These are phyloP conservation scores for Antigone vipio DNA, from an alignment of 2,113 vertebrate species.

Conservation along the genomic window DNA sequence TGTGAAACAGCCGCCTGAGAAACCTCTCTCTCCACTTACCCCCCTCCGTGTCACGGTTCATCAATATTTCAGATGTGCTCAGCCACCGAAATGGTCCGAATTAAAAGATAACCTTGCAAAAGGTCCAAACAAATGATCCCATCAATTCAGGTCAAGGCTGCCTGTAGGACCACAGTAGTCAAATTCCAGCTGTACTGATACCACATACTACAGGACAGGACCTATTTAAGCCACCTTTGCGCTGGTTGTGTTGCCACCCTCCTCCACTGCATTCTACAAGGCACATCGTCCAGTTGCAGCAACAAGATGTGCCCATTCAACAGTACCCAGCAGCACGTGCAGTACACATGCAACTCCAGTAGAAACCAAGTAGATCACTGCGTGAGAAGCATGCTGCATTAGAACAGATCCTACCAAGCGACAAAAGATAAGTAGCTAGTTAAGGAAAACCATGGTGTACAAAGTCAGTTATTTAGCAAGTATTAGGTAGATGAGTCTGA, in stretches of 20 bases:
- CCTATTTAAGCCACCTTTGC: background rate
- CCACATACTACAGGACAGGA: accelerated
- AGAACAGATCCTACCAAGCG: background rate
- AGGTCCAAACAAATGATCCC: background rate
- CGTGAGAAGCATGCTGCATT: background rate
- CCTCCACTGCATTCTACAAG: accelerated
- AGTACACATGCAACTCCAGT: background rate
- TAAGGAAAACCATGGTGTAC: background rate
- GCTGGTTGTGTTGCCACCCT: no score
- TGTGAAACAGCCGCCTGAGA: background rate
- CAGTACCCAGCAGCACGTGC: background rate
- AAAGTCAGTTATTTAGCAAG: background rate
- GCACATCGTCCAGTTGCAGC: accelerated
- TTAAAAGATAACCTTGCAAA: background rate
- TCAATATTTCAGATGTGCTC: background rate
- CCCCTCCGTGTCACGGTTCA: accelerated
- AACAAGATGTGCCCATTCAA: background rate
- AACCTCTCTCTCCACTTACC: background rate
- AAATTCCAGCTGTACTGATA: background rate
- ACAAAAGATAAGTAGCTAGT: background rate
- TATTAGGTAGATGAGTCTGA: background rate
- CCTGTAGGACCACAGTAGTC: background rate
- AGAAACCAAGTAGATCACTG: background rate
- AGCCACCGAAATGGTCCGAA: background rate
- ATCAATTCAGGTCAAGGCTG: background rate